Evolutionary conservation across 2,888 invertebrate genomes (phyloP), one percentile per base, ranked within the genome.

Genomic region (Lordiphosa fenestrarum): DNA sequence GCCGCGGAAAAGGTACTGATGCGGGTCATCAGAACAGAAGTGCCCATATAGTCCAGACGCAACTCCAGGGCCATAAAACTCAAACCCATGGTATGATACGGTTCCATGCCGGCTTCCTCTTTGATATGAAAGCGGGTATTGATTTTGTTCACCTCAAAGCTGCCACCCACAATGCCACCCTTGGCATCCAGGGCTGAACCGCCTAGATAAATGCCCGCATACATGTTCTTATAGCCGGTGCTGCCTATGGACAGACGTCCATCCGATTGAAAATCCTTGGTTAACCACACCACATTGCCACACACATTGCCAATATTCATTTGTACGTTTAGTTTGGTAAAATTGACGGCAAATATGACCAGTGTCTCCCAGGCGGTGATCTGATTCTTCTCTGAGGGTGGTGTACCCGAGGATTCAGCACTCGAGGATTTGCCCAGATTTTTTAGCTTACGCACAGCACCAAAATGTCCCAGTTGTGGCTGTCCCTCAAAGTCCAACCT

Each of bases 261-360:
- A 85, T 97, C 95, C 52, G 96, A 96, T 87, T 95, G 93, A 87
- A 98, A 96, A 87, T 96, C 96, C 87, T 96, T 95, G 6, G 96
- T 96, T 88, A 96, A 92, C 98, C 98, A 98, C 13, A 84, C 93
- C 93, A 98, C 98, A 87, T 98, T 98, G 10, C 99, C 99, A 98
- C 99, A 99, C 0, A 99, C 98, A 87, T 99, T 99, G 39, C 98
- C 98, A 98, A 99, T 99, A 90, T 99, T 99, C 95, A 99, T 98
- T 87, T 97, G 96, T 7, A 99, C 96, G 89, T 98, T 98, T 51
- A 99, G 92, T 81, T 96, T 94, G 42, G 98, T 97, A 89, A 99
- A 97, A 91, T 98, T 98, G 39, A 99, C 95, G 0, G 97, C 97
- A 90, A 98, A 98, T 55, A 99, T 91, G 3, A 99, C 98, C 49